Evolutionary conservation across 2,888 invertebrate genomes (phyloP), one percentile per base, ranked within the genome.

Genomic region (Ectemnius continuus): DNA sequence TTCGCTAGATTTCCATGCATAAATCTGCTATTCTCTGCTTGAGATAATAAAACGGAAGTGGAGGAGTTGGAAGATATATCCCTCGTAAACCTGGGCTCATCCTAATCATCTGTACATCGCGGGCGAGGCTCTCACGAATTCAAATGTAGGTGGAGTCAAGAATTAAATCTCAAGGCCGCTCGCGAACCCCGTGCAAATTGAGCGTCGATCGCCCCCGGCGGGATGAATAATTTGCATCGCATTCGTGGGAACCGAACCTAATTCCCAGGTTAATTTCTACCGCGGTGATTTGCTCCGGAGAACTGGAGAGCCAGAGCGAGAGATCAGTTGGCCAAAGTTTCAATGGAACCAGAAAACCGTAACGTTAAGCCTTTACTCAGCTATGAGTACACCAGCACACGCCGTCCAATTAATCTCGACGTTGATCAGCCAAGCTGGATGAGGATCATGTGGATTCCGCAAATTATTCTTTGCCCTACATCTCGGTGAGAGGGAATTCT

Each of bases 131-230:
- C 75, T 73, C 76, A 61, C 73, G 70, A 72, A 81, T 82, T 80
- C 75, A 75, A 81, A 79, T 77, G 67, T 75, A 58, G 62, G 70
- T 61, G 18, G 48, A 59, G 65, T 58, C 70, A 76, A 75, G 83
- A 83, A 81, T 81, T 77, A 73, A 80, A 76, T 82, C 79, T 78
- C 78, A 78, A 73, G 76, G 80, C 73, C 73, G 76, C 80, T 70
- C 76, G 73, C 36, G 8, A 82, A 75, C 76, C 78, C 73, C 59
- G 74, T 75, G 82, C 73, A 78, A 82, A 82, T 78, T 76, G 75
- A 70, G 76, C 76, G 76, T 70, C 78, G 82, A 82, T 82, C 69
- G 82, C 82, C 78, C 70, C 68, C 45, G 75, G 82, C 75, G 67
- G 64, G 66, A 78, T 73, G 80, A 82, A 82, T 82, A 80, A 82